A percentile compares a stretch with the other conserved stretches of the same genome.
phyloP scores from a whole-genome alignment of 2,113 vertebrate species.

The Sardina pilchardus region DNA sequence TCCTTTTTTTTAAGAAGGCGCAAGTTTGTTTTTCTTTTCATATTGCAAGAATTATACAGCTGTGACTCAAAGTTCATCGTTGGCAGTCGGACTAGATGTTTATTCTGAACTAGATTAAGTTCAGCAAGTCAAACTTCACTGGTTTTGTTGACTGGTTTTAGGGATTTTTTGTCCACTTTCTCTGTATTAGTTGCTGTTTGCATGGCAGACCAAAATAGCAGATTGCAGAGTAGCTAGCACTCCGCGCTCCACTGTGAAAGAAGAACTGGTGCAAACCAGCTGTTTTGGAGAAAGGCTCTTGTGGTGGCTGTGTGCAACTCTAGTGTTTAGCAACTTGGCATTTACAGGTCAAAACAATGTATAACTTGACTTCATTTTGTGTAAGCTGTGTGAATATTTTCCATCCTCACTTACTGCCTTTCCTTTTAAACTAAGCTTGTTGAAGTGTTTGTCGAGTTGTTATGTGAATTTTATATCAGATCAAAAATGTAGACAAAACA shows the following conservation, averaged over 20 bases:
- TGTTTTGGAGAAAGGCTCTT: constrained; percentile 40
- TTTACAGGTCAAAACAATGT: neutral
- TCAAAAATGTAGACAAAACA: neutral
- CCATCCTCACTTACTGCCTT: neutral
- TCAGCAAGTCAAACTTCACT: neutral
- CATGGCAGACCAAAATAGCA: constrained; percentile 57
- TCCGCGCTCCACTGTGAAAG: constrained; percentile 37
- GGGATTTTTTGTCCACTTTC: constrained; percentile 40
- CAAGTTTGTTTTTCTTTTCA: constrained; percentile 16
- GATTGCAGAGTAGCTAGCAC: constrained; percentile 49
- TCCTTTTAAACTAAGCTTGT: neutral
- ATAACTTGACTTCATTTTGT: neutral
- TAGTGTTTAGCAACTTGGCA: neutral
- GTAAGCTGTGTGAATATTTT: neutral
- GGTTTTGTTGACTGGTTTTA: neutral
- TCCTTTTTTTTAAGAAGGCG: neutral
- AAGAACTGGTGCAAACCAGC: constrained; percentile 44
- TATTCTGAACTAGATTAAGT: neutral
- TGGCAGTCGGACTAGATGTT: neutral
- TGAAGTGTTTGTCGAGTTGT: neutral
- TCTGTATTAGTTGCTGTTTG: constrained; percentile 55
- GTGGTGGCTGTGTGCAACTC: constrained; percentile 15
- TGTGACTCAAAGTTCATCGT: neutral
- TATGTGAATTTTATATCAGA: neutral
- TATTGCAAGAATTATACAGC: no score